phyloP scores from a whole-genome alignment of 2,797 vertebrate species.

The Hypotaenidia okinawae region DNA sequence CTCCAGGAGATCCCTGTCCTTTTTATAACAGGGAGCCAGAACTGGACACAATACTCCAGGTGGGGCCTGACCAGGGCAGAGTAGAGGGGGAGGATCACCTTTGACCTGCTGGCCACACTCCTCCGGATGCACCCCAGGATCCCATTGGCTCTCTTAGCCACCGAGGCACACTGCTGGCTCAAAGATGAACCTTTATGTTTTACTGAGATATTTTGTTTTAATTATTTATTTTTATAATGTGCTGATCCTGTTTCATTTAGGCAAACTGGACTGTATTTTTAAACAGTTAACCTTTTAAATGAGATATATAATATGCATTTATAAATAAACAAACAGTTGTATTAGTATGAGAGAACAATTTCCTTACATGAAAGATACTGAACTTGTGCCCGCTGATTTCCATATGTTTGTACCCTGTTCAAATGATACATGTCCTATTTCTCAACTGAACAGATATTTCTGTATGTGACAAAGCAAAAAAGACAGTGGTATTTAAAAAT shows the following conservation, averaged over 20 bases:
- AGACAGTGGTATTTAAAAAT: neutral
- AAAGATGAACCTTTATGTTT: neutral
- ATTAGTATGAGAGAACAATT: neutral
- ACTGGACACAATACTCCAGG: too few species aligned
- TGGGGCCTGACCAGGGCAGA: too few species aligned
- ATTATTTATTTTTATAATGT: neutral
- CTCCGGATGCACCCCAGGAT: too few species aligned
- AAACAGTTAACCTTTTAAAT: neutral
- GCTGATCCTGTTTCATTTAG: neutral
- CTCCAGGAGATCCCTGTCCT: too few species aligned
- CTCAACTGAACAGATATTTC: neutral
- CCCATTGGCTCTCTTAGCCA: too few species aligned
- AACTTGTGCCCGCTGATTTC: neutral
- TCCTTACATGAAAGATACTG: neutral
- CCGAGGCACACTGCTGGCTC: too few species aligned
- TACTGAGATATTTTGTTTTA: neutral
- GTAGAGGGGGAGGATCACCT: too few species aligned
- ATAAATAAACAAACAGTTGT: neutral
- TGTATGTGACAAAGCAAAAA: neutral
- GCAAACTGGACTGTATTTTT: neutral
- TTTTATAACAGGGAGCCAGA: too few species aligned
- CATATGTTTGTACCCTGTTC: neutral
- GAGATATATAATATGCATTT: neutral
- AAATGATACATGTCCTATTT: neutral
- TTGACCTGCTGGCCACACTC: too few species aligned